Base-by-base conservation (phyloP, 1,140 invertebrate genomes). In the Drosophila ercepeae region DNA sequence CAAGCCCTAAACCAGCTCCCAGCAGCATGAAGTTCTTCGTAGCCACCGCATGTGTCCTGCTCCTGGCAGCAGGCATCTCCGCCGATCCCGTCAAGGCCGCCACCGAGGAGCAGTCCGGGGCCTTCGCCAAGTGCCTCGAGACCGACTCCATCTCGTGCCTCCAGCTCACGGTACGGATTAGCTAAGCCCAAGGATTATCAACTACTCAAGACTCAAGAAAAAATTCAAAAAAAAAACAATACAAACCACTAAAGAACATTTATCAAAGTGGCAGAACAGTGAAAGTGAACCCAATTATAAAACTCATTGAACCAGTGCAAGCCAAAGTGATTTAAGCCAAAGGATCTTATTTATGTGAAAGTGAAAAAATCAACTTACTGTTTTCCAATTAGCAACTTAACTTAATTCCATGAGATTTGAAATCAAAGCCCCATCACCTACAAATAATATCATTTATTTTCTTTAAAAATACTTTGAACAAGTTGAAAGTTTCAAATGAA, bases 131-230 rank as follows among this genome's bases (percentile, higher is more conserved):
- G 57, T 95, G 94, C 74, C 90, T 95, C 19, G 91, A 92, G 60
- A 92, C 94, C 75, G 94, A 95, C 91, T 94, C 94, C 55, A 94
- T 95, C 54, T 93, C 93, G 50, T 95, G 94, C 90, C 89, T 95
- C 46, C 94, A 95, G 88, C 92, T 93, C 71, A 92, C 93, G 82
- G 92, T 92, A 89, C 90, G 92, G 83, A 91, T 90, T 91, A 88
- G 68, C 49, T 61, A 73, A 58, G 45, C 60, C 34, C 45, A 83
- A 89, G 78, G 74, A 90, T 84, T 74, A 81, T 72, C 42, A 39
- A 73, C 50, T 53, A 32, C 11, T 11, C 29, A 32, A 8, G 29
- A 58, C 53, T n/a, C n/a, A n/a, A n/a, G n/a, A n/a, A 21, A 57
- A 69, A 13, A 39, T n/a, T 50, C 18, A 25, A 36, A 39, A 46